Evolutionary conservation across 2,113 vertebrate species (phyloP).

Genomic region (Lepus europaeus): DNA sequence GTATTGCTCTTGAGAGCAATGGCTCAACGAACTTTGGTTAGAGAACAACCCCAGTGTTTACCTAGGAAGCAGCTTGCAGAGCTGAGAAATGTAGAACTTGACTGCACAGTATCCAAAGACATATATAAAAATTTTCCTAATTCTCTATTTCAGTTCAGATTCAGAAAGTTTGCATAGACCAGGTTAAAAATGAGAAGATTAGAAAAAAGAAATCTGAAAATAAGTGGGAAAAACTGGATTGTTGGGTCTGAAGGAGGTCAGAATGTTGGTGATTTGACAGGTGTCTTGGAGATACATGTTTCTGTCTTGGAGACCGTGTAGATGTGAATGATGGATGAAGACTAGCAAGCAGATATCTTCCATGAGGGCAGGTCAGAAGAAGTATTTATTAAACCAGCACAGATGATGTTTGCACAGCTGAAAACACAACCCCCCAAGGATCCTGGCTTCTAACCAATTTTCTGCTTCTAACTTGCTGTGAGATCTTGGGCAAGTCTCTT

Average conservation of each 20-base stretch:
- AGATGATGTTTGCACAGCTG: neutral
- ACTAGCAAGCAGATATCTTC: neutral
- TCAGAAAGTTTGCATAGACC: neutral
- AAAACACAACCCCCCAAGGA: neutral
- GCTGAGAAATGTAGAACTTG: neutral
- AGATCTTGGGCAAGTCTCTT: neutral
- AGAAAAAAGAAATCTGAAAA: neutral
- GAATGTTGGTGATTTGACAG: neutral
- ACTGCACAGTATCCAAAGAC: neutral
- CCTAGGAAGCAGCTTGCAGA: neutral
- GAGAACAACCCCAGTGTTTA: neutral
- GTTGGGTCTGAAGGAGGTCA: neutral
- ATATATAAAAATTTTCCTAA: neutral
- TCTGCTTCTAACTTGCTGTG: neutral
- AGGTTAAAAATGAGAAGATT: slow-evolving; percentile 3
- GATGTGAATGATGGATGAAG: neutral
- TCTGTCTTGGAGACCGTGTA: neutral
- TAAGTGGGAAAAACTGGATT: neutral
- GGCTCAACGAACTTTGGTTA: neutral
- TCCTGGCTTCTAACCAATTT: neutral
- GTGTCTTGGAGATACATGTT: neutral
- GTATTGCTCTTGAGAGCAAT: neutral
- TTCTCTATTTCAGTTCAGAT: neutral
- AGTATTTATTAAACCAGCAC: neutral
- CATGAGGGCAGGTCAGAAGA: neutral